Base-by-base conservation (phyloP, 2,888 invertebrate genomes). In the Trichopria drosophilae region DNA sequence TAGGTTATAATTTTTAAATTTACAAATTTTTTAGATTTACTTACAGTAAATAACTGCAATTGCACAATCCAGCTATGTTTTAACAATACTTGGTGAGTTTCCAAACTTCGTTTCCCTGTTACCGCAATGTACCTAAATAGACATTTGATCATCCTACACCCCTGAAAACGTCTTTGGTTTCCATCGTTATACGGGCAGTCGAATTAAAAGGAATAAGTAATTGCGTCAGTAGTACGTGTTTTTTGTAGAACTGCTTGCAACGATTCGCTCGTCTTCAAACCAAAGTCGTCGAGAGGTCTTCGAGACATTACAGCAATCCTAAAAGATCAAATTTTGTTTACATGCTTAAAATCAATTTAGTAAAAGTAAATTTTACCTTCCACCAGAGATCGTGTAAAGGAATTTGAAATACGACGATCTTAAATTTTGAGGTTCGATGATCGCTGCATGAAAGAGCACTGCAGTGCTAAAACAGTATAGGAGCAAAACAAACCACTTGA, bases 371-470 rank as follows among this genome's bases (percentile, higher is more conserved):
- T 58, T 64, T 74, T 68, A 82, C 84, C 84, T 79, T 71, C 82
- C 84, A 32, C 87, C 88, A 1, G 91, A 91, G 55, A 90, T 79
- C 52, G 81, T 81, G 57, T 83, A 81, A 31, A 93, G 77, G 73
- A 92, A 92, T 69, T 85, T 87, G 82, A 87, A 90, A 75, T 93
- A 93, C 46, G 88, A 89, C n/a, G 84, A 80, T 57, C 91, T 79
- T 56, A 93, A 73, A 66, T 85, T 86, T 51, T 85, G 85, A 1
- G 91, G 89, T 71, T 93, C 92, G 51, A 90, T 65, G 26, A 90
- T 82, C 43, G 87, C 89, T 5, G 84, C 84, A 74, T 90, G 89
- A 71, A 90, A 89, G 26, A 90, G 79, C 54, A 86, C 76, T 9
- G 87, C 87, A 4, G 90, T 90, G 59, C 88, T 87, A 53, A 88